phyloP scores from a whole-genome alignment of 2,888 invertebrate species.

The Drosophila trichaetosa region DNA sequence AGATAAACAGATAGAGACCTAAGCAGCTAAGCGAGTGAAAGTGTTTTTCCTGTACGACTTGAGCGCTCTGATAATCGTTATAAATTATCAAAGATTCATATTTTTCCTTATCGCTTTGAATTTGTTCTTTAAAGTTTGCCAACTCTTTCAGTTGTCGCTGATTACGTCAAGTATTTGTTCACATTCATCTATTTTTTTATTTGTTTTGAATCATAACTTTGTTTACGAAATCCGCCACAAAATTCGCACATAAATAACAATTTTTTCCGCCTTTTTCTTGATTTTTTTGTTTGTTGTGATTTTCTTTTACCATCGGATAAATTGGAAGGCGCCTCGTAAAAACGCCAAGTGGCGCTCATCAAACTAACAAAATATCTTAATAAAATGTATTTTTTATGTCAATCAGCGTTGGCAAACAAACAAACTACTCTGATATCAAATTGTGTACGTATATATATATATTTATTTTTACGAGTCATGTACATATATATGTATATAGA shows the following conservation, averaged over 20 bases:
- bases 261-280: neutral
- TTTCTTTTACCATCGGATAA: constrained; percentile 50
- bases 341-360: constrained; percentile 60
- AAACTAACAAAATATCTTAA: constrained; percentile 74
- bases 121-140: neutral
- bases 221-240: constrained; percentile 63
- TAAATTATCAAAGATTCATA: constrained; percentile 14
- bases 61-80: constrained; percentile 14
- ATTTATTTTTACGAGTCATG: constrained; percentile 15
- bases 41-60: constrained; percentile 27
- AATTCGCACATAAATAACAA: constrained; percentile 67
- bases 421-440: constrained; percentile 40
- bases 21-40: constrained; percentile 37
- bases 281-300: neutral
- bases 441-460: constrained; percentile 10
- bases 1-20: constrained; percentile 55
- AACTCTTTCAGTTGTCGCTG: constrained; percentile 8
- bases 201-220: constrained; percentile 49
- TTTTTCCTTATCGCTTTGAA: neutral
- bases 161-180: constrained; percentile 28
- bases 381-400: constrained; percentile 73
- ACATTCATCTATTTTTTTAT: neutral
- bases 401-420: constrained; percentile 68
- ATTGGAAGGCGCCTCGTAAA: constrained; percentile 63
- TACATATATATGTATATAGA: constrained; percentile 1